phyloP scores from a whole-genome alignment of 2,113 vertebrate genomes.

The Morone saxatilis region DNA sequence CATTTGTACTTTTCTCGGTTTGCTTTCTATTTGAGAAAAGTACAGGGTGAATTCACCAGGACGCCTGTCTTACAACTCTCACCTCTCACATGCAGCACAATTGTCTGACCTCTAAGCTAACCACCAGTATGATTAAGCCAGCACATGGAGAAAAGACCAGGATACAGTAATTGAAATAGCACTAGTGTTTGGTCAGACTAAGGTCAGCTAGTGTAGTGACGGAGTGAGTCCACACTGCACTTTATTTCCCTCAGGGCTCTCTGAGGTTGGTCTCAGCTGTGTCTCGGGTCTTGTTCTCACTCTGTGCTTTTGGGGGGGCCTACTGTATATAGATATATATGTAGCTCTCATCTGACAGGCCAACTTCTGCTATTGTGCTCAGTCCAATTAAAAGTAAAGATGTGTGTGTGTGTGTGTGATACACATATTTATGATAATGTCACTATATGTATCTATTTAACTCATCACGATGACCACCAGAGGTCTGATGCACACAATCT shows the following conservation, averaged over 20 bases:
- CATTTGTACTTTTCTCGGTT: not conserved
- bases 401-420: no score
- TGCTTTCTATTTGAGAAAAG: not conserved
- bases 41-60: not conserved
- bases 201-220: constrained; percentile 21
- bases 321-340: not conserved
- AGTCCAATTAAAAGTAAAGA: not conserved
- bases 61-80: constrained; percentile 5
- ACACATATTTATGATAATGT: not conserved
- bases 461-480: not conserved
- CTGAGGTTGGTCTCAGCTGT: constrained; percentile 26
- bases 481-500: not conserved
- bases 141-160: constrained; percentile 28
- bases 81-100: constrained; percentile 1
- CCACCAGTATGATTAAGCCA: constrained; percentile 24
- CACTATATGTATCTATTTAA: not conserved
- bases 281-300: not conserved
- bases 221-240: constrained; percentile 4
- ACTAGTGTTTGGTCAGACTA: constrained; percentile 27
- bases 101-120: constrained; percentile 20
- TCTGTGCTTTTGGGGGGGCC: not conserved
- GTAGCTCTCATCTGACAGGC: constrained; percentile 21
- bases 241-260: constrained; percentile 32
- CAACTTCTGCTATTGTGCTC: not conserved
- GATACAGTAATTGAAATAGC: constrained; percentile 50